phyloP scores from a whole-genome alignment of 2,888 invertebrate genomes.

The Zele albiditarsus region DNA sequence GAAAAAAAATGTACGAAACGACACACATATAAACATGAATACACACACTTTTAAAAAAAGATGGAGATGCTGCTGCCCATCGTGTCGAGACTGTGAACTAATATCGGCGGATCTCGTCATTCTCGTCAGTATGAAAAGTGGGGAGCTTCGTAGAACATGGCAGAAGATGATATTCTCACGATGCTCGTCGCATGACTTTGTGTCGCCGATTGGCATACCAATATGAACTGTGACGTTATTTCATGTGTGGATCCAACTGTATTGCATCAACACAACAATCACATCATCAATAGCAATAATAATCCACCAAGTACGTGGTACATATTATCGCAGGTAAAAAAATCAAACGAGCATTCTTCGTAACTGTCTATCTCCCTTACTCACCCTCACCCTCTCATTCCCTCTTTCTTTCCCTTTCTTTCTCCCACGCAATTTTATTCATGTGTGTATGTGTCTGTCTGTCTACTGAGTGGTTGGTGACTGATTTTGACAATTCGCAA shows the following conservation, averaged over 20 bases:
- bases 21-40: neutral
- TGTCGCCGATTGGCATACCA: constrained; percentile 52
- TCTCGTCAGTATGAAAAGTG: constrained; percentile 9
- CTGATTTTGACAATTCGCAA: constrained; percentile 48
- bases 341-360: constrained; percentile 23
- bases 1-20: too few relatives aligned
- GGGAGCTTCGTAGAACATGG: constrained; percentile 55
- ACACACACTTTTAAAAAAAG: neutral
- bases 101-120: constrained; percentile 2
- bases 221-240: constrained; percentile 56
- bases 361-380: constrained; percentile 16
- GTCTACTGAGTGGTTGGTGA: constrained; percentile 29
- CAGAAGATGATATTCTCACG: constrained; percentile 56
- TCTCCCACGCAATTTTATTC: constrained; percentile 31
- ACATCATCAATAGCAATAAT: constrained; percentile 42
- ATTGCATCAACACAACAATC: constrained; percentile 42
- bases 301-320: constrained; percentile 43
- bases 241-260: constrained; percentile 47
- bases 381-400: neutral
- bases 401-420: constrained; percentile 11
- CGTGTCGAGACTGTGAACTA: neutral
- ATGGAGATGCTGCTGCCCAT: neutral
- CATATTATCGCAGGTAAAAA: constrained; percentile 34
- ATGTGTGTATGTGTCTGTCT: neutral
- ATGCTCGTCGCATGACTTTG: constrained; percentile 55